Conservation (phyloP, 2,113 vertebrate genomes). For the Anseranas semipalmata region DNA sequence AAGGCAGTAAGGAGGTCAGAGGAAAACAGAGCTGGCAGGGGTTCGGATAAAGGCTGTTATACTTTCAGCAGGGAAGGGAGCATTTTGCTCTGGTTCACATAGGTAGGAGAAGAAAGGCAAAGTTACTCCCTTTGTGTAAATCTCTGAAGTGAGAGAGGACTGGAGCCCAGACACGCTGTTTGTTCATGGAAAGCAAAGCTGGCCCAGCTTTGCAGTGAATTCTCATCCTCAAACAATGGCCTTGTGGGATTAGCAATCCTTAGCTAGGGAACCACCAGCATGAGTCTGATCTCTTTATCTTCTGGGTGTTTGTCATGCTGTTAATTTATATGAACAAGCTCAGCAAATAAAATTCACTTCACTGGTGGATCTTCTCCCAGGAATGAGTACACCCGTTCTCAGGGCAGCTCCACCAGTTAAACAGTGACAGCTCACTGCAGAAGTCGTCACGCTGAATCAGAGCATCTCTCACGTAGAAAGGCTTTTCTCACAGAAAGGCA, state of each 20-base stretch:
- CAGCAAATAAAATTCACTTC: conserved; percentile 34
- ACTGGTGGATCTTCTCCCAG: conserved; percentile 36
- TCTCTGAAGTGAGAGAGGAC: background rate
- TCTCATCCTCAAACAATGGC: conserved; percentile 32
- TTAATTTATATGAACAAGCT: conserved; percentile 57
- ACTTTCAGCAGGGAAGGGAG: background rate
- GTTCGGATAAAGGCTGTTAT: background rate
- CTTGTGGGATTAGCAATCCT: conserved; percentile 8
- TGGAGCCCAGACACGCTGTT: background rate
- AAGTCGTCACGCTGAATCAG: conserved; percentile 35
- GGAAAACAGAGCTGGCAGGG: background rate
- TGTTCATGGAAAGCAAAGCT: background rate
- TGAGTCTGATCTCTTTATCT: conserved; percentile 43
- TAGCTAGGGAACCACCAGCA: conserved; percentile 23
- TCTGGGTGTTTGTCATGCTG: conserved; percentile 35
- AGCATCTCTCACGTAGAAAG: background rate
- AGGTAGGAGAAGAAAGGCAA: background rate
- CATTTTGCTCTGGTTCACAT: background rate
- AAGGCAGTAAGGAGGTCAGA: background rate
- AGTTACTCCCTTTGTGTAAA: background rate
- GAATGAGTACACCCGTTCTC: background rate
- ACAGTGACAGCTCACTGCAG: conserved; percentile 3
- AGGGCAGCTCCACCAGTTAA: conserved; percentile 1
- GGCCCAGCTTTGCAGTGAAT: background rate
- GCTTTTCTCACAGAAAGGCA: conserved; percentile 13